These are phyloP conservation scores for Ephialtes manifestator DNA, from an alignment of 2,888 invertebrate genomes.

Conservation along the genomic window DNA sequence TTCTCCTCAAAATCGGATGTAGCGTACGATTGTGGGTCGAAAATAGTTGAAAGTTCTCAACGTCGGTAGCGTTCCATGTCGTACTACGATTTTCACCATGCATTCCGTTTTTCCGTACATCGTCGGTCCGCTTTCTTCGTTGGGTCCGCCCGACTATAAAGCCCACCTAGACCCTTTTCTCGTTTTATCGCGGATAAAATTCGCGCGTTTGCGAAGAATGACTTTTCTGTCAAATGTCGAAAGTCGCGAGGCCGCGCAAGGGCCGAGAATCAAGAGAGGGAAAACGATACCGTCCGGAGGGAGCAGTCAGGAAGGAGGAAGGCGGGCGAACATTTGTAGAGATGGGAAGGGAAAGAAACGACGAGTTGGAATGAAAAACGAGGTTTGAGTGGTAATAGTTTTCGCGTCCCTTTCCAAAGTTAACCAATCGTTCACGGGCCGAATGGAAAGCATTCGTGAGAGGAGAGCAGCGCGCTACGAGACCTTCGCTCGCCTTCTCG, in stretches of 20 bases:
- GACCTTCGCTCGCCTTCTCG: conserved; percentile 38
- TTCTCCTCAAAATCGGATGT: conserved; percentile 42
- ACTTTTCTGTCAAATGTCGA: conserved; percentile 52
- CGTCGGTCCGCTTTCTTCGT: neutral
- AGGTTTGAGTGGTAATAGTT: conserved; percentile 71
- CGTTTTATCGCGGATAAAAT: conserved; percentile 61
- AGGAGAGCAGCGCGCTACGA: neutral
- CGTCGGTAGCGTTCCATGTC: neutral
- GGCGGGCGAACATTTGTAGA: neutral
- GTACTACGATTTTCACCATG: neutral
- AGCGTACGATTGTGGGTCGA: conserved; percentile 2
- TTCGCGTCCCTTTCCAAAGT: conserved; percentile 70
- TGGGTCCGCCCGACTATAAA: neutral
- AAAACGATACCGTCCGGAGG: conserved; percentile 61
- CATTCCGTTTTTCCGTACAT: neutral
- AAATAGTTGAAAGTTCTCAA: conserved; percentile 42
- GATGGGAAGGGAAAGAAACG: neutral
- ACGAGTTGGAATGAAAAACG: conserved; percentile 64
- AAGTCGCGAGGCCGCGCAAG: neutral
- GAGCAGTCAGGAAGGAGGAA: conserved; percentile 42
- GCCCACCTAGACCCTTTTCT: neutral
- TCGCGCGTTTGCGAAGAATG: conserved; percentile 50
- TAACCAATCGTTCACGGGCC: conserved; percentile 70
- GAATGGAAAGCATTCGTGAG: conserved; percentile 23
- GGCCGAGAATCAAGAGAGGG: neutral